phyloP scores from a whole-genome alignment of 2,888 invertebrate genomes.

The Pteria penguin region DNA sequence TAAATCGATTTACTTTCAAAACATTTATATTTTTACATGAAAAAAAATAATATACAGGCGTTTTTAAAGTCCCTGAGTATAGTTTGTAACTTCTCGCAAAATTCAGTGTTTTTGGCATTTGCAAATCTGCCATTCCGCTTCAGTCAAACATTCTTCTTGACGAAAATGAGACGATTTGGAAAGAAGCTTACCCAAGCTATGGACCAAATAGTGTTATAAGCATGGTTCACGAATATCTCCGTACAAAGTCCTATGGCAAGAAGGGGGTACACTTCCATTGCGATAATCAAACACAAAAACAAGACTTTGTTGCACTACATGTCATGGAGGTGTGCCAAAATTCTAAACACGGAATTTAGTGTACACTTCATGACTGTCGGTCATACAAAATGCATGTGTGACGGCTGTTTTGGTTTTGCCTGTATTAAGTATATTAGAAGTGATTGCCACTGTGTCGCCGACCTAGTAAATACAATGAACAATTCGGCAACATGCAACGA shows the following conservation, averaged over 20 bases:
- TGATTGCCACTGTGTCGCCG: too few species aligned
- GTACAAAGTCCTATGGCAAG: background rate
- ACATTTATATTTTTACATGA: too few species aligned
- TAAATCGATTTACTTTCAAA: too few species aligned
- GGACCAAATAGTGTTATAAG: slow-evolving; percentile 4
- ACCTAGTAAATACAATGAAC: too few species aligned
- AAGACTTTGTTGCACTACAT: background rate
- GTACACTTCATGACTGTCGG: background rate
- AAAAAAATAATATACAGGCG: too few species aligned
- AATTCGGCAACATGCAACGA: too few species aligned
- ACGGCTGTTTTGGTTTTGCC: background rate
- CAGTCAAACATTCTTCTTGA: too few species aligned
- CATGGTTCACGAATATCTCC: background rate
- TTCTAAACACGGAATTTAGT: background rate
- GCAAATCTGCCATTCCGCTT: background rate
- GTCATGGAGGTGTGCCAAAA: background rate
- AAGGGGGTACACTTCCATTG: background rate
- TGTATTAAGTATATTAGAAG: too few species aligned
- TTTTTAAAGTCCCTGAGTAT: background rate
- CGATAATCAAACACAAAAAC: background rate
- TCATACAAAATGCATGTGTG: slow-evolving; percentile 6
- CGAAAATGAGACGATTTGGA: background rate
- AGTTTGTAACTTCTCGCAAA: background rate
- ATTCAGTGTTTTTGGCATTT: background rate
- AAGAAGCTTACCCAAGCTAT: too few species aligned